Conservation (phyloP, 2,888 invertebrate genomes). For the Nezara viridula region DNA sequence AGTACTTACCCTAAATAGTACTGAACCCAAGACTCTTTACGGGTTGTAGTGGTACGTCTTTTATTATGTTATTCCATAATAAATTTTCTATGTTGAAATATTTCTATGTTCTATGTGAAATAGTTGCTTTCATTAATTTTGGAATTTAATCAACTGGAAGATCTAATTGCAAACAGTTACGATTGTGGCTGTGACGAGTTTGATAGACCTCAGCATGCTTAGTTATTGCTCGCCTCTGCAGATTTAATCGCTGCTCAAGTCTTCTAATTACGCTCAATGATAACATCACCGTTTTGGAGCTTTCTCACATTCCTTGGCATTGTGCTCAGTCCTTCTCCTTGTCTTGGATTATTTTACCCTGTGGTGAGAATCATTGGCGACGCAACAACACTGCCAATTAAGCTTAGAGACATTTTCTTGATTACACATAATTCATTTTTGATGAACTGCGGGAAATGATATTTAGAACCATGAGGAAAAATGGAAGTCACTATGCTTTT, state of each 20-base stretch:
- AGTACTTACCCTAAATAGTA: too few species aligned
- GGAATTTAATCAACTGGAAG: background rate
- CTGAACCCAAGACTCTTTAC: too few species aligned
- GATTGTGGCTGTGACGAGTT: background rate
- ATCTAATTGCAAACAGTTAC: background rate
- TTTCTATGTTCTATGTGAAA: too few species aligned
- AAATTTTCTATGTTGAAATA: too few species aligned
- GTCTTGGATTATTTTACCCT: background rate
- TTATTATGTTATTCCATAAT: too few species aligned
- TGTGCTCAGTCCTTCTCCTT: background rate
- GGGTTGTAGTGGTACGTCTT: too few species aligned
- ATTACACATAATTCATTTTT: background rate
- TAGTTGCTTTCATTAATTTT: too few species aligned
- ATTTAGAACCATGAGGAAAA: background rate
- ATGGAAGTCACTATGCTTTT: background rate
- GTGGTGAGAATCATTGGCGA: background rate
- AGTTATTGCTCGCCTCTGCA: background rate
- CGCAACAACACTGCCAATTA: background rate
- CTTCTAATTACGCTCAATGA: background rate
- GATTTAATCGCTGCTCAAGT: background rate
- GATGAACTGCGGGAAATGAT: background rate
- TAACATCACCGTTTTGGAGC: slow-evolving; percentile 5
- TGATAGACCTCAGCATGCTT: background rate
- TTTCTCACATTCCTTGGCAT: slow-evolving; percentile 36
- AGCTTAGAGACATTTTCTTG: background rate